These are phyloP conservation scores for Philonicus albiceps DNA, from an alignment of 2,888 invertebrate species.

Conservation along the genomic window DNA sequence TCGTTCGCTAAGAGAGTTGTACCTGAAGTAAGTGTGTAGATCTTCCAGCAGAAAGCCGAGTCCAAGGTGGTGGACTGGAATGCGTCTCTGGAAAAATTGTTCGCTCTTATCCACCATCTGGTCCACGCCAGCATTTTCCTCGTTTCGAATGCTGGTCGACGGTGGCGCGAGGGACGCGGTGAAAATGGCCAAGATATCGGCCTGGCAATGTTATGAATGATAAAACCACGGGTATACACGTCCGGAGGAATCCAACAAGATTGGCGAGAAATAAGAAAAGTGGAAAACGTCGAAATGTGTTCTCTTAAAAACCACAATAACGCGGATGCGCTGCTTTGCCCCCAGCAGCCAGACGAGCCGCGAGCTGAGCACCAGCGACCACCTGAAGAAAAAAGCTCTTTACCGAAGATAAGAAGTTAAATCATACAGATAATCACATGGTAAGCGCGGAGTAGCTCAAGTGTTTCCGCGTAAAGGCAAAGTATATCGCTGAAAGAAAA, in stretches of 20 bases:
- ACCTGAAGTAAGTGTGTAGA: background rate
- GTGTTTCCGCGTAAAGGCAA: conserved; percentile 58
- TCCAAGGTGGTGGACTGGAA: conserved; percentile 9
- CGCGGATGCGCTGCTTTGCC: conserved; percentile 17
- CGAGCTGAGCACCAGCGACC: background rate
- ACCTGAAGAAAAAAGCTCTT: conserved; percentile 15
- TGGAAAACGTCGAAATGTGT: conserved; percentile 5
- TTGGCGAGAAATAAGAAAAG: conserved; percentile 8
- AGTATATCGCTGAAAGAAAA: conserved; percentile 64
- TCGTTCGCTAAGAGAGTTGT: conserved; percentile 1
- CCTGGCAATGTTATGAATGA: background rate
- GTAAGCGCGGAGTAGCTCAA: conserved; percentile 20
- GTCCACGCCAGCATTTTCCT: background rate
- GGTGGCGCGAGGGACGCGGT: background rate
- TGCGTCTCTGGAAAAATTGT: background rate
- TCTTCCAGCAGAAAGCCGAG: conserved; percentile 3
- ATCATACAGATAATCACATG: conserved; percentile 46
- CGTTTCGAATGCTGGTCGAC: background rate
- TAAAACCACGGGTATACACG: background rate
- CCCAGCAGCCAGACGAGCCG: background rate
- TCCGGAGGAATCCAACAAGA: conserved; percentile 1
- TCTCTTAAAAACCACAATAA: conserved; percentile 17
- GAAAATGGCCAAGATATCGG: conserved; percentile 37
- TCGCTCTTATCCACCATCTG: background rate
- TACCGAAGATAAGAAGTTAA: conserved; percentile 40